Evolutionary conservation across 2,113 vertebrate species (phyloP).

Genomic region (Danionella cerebrum): DNA sequence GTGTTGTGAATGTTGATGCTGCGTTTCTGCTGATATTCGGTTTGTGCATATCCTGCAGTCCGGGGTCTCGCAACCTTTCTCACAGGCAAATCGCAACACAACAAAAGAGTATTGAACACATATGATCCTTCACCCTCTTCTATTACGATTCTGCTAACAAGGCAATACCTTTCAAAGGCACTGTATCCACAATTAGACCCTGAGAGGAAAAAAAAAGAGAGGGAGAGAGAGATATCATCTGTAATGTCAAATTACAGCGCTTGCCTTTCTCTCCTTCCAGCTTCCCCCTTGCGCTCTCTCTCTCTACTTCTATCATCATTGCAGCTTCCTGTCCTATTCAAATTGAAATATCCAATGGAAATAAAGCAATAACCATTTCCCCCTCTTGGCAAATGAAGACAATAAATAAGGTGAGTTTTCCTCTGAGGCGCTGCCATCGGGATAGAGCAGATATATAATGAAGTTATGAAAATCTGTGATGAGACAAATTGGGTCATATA

Average conservation of each 20-base stretch:
- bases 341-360: conserved; percentile 42
- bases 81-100: conserved; percentile 47
- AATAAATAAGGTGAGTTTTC: conserved; percentile 44
- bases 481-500: conserved; percentile 55
- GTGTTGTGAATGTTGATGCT: conserved; percentile 12
- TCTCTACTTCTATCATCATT: neutral
- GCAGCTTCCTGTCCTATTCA: conserved; percentile 31
- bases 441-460: conserved; percentile 50
- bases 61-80: conserved; percentile 53
- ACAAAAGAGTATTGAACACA: conserved; percentile 50
- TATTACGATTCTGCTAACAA: conserved; percentile 53
- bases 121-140: conserved; percentile 47
- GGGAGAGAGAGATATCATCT: conserved; percentile 36
- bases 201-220: conserved; percentile 21
- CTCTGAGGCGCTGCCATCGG: conserved; percentile 33
- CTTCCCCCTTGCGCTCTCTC: neutral
- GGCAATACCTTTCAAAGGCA: conserved; percentile 45
- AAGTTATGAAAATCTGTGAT: conserved; percentile 57
- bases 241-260: conserved; percentile 39
- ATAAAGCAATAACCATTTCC: conserved; percentile 44
- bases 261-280: conserved; percentile 24
- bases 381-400: conserved; percentile 31
- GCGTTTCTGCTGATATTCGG: conserved; percentile 49
- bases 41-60: conserved; percentile 42
- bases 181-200: conserved; percentile 46